These are phyloP conservation scores for Villa cingulata DNA, from an alignment of 2,888 invertebrate species.

Conservation along the genomic window DNA sequence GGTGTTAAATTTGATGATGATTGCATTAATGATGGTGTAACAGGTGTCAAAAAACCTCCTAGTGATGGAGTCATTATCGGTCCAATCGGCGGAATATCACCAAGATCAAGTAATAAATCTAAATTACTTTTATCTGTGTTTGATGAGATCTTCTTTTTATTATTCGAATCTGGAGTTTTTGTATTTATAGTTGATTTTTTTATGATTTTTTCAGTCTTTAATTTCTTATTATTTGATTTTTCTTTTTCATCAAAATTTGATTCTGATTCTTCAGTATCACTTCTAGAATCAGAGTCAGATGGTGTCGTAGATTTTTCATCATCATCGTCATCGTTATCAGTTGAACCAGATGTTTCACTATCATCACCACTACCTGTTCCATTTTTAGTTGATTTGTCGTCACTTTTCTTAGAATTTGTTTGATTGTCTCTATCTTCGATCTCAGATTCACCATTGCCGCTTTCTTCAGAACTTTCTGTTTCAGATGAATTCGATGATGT, in stretches of 20 bases:
- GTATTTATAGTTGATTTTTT: not conserved
- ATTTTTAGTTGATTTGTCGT: conserved; percentile 8
- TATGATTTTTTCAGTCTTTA: not conserved
- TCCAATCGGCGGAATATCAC: conserved; percentile 55
- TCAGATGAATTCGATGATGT: conserved; percentile 11
- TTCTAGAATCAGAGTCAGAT: conserved; percentile 8
- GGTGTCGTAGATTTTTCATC: conserved; percentile 3
- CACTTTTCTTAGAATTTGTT: conserved; percentile 20
- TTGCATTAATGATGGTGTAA: conserved; percentile 20
- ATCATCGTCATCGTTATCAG: not conserved
- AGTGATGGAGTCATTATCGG: conserved; percentile 62
- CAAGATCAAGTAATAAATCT: conserved; percentile 72
- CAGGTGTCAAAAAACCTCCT: conserved; percentile 62
- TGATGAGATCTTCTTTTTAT: conserved; percentile 16
- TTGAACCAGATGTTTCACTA: conserved; percentile 2
- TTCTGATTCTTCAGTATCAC: conserved; percentile 1
- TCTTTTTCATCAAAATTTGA: conserved; percentile 21
- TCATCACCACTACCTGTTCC: conserved; percentile 12
- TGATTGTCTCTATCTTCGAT: conserved; percentile 22
- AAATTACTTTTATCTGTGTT: conserved; percentile 48
- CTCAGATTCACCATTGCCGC: conserved; percentile 13
- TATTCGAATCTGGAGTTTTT: conserved; percentile 7
- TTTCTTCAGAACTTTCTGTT: conserved; percentile 16
- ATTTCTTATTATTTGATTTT: conserved; percentile 24
- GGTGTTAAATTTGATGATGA: conserved; percentile 18